These are phyloP conservation scores for Drosophila nannoptera DNA, from an alignment of 1,140 invertebrate species.

Conservation along the genomic window DNA sequence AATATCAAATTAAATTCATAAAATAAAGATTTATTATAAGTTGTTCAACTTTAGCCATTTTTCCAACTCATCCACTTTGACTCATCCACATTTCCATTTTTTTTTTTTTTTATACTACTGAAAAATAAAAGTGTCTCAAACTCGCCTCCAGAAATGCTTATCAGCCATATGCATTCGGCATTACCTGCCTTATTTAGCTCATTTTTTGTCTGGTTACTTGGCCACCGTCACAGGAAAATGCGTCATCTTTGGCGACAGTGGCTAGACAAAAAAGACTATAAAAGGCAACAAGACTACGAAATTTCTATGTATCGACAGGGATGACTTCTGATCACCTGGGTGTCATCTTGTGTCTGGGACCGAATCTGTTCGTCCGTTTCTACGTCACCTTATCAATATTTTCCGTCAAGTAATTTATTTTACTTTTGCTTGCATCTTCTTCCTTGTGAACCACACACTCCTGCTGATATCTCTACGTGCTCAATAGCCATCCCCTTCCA, in stretches of 20 bases:
- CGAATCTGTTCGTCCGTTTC: slow-evolving; percentile 15
- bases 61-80: background rate
- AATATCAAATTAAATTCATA: slow-evolving; percentile 71
- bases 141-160: slow-evolving; percentile 35
- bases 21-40: slow-evolving; percentile 70
- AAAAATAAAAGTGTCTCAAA: background rate
- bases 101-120: background rate
- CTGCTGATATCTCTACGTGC: slow-evolving; percentile 11
- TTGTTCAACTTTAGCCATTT: slow-evolving; percentile 37
- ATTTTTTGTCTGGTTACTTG: slow-evolving; percentile 54
- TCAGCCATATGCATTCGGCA: slow-evolving; percentile 42
- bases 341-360: slow-evolving; percentile 48
- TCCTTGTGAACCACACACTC: slow-evolving; percentile 52
- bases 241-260: slow-evolving; percentile 73
- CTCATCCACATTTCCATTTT: background rate
- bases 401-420: slow-evolving; percentile 78
- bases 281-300: slow-evolving; percentile 50
- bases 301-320: slow-evolving; percentile 29
- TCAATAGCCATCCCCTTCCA: slow-evolving; percentile 1
- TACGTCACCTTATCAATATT: slow-evolving; percentile 76
- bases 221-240: slow-evolving; percentile 49
- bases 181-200: slow-evolving; percentile 68
- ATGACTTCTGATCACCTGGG: slow-evolving; percentile 50
- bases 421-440: slow-evolving; percentile 45
- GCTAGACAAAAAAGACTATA: slow-evolving; percentile 51